Conservation (phyloP, 2,888 invertebrate genomes). For the Tetragnatha montana region DNA sequence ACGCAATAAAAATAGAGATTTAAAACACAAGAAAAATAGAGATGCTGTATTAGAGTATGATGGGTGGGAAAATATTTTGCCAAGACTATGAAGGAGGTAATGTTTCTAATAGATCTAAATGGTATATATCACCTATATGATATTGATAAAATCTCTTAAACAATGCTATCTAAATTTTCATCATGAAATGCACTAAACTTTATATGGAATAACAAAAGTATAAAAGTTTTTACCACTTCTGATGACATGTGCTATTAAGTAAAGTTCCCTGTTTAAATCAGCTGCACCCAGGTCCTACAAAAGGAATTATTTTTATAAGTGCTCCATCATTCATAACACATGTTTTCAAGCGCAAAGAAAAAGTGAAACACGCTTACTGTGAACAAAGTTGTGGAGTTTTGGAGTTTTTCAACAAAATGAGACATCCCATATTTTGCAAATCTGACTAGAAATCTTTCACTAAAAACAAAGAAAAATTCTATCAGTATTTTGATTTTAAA, state of each 20-base stretch:
- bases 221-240: constrained; percentile 82
- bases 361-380: constrained; percentile 81
- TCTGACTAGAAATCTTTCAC: constrained; percentile 91
- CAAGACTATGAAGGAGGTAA: too few species aligned
- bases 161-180: too few species aligned
- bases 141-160: too few species aligned
- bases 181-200: too few species aligned
- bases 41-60: too few species aligned
- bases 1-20: too few species aligned
- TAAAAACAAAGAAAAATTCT: constrained; percentile 74
- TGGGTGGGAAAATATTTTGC: too few species aligned
- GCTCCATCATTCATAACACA: not conserved
- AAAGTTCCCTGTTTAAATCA: constrained; percentile 89
- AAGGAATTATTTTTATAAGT: not conserved
- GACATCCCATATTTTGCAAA: constrained; percentile 93
- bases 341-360: not conserved
- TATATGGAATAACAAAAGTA: too few species aligned
- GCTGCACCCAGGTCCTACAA: constrained; percentile 87
- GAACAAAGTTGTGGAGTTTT: constrained; percentile 92
- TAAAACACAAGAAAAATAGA: too few species aligned
- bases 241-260: constrained; percentile 92
- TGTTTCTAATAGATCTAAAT: too few species aligned
- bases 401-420: constrained; percentile 89
- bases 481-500: too few species aligned
- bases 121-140: too few species aligned